Base-by-base conservation (phyloP, 2,113 vertebrate species). In the Chaetops frenatus region DNA sequence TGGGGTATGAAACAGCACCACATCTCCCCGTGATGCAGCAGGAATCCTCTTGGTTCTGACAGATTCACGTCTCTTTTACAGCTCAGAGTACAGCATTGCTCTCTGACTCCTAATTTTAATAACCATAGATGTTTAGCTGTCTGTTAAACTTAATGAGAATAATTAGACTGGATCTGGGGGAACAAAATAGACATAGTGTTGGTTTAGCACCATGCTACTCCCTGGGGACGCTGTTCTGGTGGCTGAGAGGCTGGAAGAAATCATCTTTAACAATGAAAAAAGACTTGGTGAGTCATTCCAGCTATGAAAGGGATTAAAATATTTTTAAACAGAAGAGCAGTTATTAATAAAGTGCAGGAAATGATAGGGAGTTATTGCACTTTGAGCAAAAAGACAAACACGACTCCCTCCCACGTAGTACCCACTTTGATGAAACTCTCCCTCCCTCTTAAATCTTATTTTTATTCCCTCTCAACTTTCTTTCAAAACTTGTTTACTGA, bases 291-390 rank as follows among this genome's bases (percentile, higher is more conserved):
- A 96, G 51, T 97, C 94, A 96, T 71, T 40, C 35, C 57, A 56
- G 87, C 86, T 94, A 90, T 2, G 14, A 95, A 96, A 95, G 38
- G 81, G 86, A 96, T 94, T 96, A 86, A 95, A 96, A 94, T 96
- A 94, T 97, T 96, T 96, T 95, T 88, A 96, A 94, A 96, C 89
- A 95, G 92, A 95, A 74, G 80, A 92, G 60, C 58, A 92, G 96
- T 96, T 96, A 96, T 95, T 97, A 96, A 96, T 97, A 97, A 96
- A 96, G 94, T 65, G 77, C 91, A 95, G 94, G 95, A 97, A 96
- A 95, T 84, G 61, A 94, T 95, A 91, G 69, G 83, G 86, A 96
- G 83, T 69, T 86, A 92, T 5, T 95, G 70, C 92, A 91, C 81
- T 95, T 87, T 36, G 91, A 96, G 95, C 80, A 92, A 91, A 91